A percentile compares a stretch with the other conserved stretches of the same genome.
Conservation (phyloP, 2,113 vertebrate species). For the Mirza zaza region DNA sequence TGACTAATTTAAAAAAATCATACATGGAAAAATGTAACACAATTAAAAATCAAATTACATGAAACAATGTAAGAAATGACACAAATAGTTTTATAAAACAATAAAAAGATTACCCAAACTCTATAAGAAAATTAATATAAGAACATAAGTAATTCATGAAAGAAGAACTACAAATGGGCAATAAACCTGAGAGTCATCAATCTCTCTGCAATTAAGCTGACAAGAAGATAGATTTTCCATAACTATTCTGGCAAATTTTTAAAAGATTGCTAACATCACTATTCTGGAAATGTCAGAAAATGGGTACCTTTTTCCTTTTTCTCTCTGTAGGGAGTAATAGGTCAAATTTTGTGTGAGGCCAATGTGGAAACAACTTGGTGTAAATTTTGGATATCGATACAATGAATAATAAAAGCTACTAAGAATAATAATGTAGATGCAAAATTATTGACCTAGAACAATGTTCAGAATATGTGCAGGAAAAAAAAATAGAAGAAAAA, state of each 20-base stretch:
- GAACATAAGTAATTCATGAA: neutral
- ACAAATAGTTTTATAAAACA: neutral
- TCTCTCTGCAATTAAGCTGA: neutral
- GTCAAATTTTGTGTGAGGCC: neutral
- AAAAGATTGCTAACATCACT: neutral
- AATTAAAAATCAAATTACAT: neutral
- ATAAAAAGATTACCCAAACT: neutral
- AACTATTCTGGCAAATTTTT: neutral
- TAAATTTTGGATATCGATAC: neutral
- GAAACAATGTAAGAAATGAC: neutral
- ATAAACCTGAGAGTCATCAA: neutral
- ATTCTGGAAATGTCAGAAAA: neutral
- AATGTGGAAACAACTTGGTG: neutral
- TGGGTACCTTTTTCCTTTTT: neutral
- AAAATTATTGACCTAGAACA: neutral
- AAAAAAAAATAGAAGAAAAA: neutral
- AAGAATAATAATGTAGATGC: neutral
- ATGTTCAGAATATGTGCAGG: neutral
- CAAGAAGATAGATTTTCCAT: neutral
- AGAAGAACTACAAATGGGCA: neutral
- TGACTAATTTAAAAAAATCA: neutral
- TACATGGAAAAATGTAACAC: neutral
- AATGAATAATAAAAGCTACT: neutral
- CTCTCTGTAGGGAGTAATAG: neutral
- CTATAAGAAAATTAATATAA: neutral